phyloP scores from a whole-genome alignment of 2,797 vertebrate genomes.

The Rhinella marina region DNA sequence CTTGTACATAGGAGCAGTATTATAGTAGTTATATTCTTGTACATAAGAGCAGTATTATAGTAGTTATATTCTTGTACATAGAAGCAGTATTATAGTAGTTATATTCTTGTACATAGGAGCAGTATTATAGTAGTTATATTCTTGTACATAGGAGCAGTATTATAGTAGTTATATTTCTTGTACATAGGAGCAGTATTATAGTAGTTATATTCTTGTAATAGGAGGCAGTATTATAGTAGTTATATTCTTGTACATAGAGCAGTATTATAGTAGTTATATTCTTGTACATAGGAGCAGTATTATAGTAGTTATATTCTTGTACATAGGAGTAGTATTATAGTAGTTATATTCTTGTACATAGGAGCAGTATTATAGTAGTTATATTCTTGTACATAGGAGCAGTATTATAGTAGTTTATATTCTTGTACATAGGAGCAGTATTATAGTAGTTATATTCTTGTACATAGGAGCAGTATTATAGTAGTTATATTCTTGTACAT shows the following conservation, averaged over 20 bases:
- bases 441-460: constrained; percentile 11
- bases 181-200: constrained; percentile 4
- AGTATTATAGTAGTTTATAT: constrained; percentile 2
- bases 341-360: constrained; percentile 5
- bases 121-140: constrained; percentile 9
- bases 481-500: not conserved
- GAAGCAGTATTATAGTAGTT: not conserved
- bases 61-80: too few relatives aligned
- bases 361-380: constrained; percentile 16
- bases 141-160: constrained; percentile 1
- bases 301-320: constrained; percentile 17
- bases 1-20: too few relatives aligned
- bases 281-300: constrained; percentile 7
- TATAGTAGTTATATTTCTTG: constrained; percentile 18
- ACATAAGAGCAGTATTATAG: not conserved
- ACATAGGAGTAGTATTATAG: not conserved
- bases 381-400: constrained; percentile 6
- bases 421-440: not conserved
- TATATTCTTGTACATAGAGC: constrained; percentile 1
- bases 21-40: not conserved
- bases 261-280: constrained; percentile 10
- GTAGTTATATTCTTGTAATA: constrained; percentile 3
- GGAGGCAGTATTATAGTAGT: constrained; percentile 6
- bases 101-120: not conserved
- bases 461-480: not conserved